These are phyloP conservation scores for Varanus komodoensis DNA, from an alignment of 2,113 vertebrate genomes.

Conservation along the genomic window DNA sequence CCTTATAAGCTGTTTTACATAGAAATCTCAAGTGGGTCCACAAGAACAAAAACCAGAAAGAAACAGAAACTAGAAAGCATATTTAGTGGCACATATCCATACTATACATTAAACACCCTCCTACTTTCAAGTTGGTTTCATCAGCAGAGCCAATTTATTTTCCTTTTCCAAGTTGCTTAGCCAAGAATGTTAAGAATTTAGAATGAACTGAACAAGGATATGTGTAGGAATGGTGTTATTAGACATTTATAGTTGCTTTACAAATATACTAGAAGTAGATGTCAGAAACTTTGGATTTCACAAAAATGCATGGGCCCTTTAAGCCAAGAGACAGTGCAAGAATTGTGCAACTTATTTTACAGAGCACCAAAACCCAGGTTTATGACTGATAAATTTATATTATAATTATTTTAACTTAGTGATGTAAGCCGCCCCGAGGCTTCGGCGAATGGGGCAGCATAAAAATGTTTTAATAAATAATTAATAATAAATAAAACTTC, in stretches of 20 bases:
- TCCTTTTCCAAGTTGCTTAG: conserved; percentile 19
- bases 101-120: background rate
- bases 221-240: background rate
- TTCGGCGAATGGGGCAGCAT: too few relatives aligned
- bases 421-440: too few relatives aligned
- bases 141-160: conserved; percentile 16
- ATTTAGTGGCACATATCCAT: background rate
- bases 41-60: conserved; percentile 7
- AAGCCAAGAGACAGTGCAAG: background rate
- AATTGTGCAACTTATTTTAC: background rate
- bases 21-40: background rate
- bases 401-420: too few relatives aligned
- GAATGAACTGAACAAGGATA: conserved; percentile 27
- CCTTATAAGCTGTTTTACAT: background rate
- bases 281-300: background rate
- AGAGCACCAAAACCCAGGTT: background rate
- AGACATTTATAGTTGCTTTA: conserved; percentile 25
- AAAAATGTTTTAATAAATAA: too few relatives aligned
- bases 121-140: conserved; percentile 40
- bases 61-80: conserved; percentile 17
- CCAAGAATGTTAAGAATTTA: conserved; percentile 38
- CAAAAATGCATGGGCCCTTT: background rate
- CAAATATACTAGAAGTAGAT: conserved; percentile 23
- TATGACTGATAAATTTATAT: background rate
- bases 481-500: too few relatives aligned